Base-by-base conservation (phyloP, 2,113 vertebrate species). In the Lepisosteus osseus region DNA sequence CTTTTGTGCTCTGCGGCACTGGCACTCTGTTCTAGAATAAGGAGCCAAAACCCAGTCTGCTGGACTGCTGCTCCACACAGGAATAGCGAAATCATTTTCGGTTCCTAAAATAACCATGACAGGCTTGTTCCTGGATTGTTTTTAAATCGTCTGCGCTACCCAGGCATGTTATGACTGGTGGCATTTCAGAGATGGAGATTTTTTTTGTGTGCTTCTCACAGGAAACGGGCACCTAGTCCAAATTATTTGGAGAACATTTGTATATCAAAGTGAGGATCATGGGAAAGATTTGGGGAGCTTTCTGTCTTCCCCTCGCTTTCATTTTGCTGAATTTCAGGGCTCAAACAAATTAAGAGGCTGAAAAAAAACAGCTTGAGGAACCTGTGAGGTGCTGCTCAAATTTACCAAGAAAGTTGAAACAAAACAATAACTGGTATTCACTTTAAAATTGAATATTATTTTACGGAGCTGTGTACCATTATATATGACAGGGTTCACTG, bases 1-100 rank as follows among this genome's bases (percentile, higher is more conserved):
- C 80, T 71, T 74, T 83, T 87, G 82, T 83, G 71, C 79, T 86
- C 81, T 72, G 71, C 73, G 82, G 82, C 79, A 70, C 77, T 29
- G 42, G 54, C 71, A 72, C 79, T 83, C 78, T 44, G 15, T 15
- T 47, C 6, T 43, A 17, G 71, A 80, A 44, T 77, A 73, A 74
- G 62, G 54, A 11, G 64, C 47, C 17, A 6, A 42, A 45, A 65
- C 3, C 67, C 74, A 44, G 76, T 76, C 62, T 74, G 54, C 54
- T 6, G 70, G 29, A 57, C 47, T 68, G 51, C 65, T 8, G 13
- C n/a, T 72, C 72, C 44, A 56, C 78, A 74, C 72, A 64, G 73
- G 72, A 76, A 73, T 75, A 63, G 75, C 70, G 65, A 62, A 76
- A 79, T 79, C 71, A 67, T 79, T 72, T 79, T 67, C 74, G 6